Base-by-base conservation (phyloP, 2,888 invertebrate species). In the Meliscaeva auricollis region DNA sequence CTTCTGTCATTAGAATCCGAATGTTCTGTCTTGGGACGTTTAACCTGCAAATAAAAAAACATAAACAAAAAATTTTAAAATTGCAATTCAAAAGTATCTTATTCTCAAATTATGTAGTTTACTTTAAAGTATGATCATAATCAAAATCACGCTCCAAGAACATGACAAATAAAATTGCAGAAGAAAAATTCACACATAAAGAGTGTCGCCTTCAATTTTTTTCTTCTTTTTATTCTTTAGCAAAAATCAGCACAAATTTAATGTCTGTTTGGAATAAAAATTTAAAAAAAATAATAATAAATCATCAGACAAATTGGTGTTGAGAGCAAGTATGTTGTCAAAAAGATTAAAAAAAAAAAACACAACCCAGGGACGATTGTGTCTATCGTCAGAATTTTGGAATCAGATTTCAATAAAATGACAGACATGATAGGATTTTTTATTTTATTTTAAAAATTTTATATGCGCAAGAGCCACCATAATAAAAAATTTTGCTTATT, bases 21-120 rank as follows among this genome's bases (percentile, higher is more conserved):
- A 87, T 94, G 93, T 90, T 95, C 95, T 88, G 94, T 94, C 93
- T 95, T 93, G 89, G 94, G 93, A 92, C 95, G 94, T 93, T 95
- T 95, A 92, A 95, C 95, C 95, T 95, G 94, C 58, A 95, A 95
- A 91, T 92, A 93, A 88, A 87, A 87, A 87, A 74, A 54, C n/a
- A n/a, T n/a, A n/a, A n/a, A n/a, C n/a, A n/a, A n/a, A n/a, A n/a
- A n/a, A n/a, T n/a, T n/a, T n/a, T n/a, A 56, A 80, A 48, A 66
- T 70, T 38, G 8, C 60, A 66, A 62, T 20, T 64, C 69, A 72
- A 38, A 50, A 30, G 8, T 30, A 38, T 26, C 9, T 38, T 9
- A 13, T 38, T 38, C 38, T 38, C 38, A 38, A 38, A 38, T 38
- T 38, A 38, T 38, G 6, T 54, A 22, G 26, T 62, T 26, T 35